Conservation (phyloP, 2,113 vertebrate species). For the Salvelinus fontinalis region DNA sequence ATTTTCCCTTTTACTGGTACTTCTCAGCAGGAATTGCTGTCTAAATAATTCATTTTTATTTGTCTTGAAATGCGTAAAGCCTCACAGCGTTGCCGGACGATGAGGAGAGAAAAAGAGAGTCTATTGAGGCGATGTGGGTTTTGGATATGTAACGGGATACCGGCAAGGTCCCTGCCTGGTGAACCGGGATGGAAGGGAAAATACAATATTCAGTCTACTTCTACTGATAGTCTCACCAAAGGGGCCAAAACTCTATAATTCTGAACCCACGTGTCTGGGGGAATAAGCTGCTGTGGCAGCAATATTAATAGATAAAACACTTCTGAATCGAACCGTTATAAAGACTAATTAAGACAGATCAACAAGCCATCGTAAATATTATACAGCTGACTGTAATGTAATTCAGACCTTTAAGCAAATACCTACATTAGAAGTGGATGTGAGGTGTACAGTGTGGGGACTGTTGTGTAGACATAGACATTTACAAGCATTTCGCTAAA, state of each 20-base stretch:
- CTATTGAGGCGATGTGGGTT: conserved; percentile 2
- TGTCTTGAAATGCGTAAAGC: conserved; percentile 30
- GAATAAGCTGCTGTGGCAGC: too few species aligned
- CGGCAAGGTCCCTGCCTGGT: background rate
- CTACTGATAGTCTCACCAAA: background rate
- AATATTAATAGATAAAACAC: background rate
- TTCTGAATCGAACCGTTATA: background rate
- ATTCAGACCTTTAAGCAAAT: background rate
- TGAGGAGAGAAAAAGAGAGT: background rate
- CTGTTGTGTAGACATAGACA: background rate
- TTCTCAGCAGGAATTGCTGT: conserved; percentile 24
- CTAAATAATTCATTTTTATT: conserved; percentile 39
- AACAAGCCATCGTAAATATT: background rate
- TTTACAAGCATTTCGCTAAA: too few species aligned
- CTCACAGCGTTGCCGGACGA: background rate
- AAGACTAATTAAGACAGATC: background rate
- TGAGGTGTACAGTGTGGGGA: background rate
- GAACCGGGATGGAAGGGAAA: background rate
- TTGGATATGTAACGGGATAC: conserved; percentile 17
- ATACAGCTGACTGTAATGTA: background rate
- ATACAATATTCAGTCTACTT: background rate
- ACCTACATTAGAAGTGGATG: background rate
- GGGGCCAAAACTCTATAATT: background rate
- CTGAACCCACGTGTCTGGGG: background rate
- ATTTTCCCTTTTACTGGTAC: conserved; percentile 8